Conservation (phyloP, 2,113 vertebrate genomes). For the Polypterus bichir region DNA sequence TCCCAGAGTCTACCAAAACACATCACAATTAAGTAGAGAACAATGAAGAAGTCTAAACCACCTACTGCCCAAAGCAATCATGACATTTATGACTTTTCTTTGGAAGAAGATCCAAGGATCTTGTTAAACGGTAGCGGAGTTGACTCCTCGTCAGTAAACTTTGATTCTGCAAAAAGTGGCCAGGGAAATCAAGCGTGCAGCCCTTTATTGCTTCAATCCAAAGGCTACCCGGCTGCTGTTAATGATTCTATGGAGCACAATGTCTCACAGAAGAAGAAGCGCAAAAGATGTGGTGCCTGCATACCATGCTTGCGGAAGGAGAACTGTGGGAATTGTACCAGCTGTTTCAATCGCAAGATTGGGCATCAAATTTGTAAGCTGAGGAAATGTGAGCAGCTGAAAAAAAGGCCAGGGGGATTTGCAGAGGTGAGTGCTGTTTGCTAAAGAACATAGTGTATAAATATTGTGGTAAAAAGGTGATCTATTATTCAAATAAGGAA, state of each 20-base stretch:
- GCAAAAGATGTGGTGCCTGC: conserved; percentile 67
- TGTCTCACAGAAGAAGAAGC: conserved; percentile 48
- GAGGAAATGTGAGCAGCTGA: conserved; percentile 68
- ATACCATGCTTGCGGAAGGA: conserved; percentile 58
- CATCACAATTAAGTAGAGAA: conserved; percentile 4
- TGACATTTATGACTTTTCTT: conserved; percentile 32
- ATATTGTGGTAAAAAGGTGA: no score
- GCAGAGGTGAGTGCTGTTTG: conserved; percentile 25
- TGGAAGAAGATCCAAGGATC: conserved; percentile 27
- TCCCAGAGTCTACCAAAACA: conserved; percentile 33
- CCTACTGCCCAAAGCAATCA: conserved; percentile 8
- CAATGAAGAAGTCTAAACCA: conserved; percentile 11
- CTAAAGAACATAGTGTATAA: no score
- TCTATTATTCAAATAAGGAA: no score
- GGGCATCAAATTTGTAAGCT: conserved; percentile 78
- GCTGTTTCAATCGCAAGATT: conserved; percentile 69
- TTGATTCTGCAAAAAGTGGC: conserved; percentile 45
- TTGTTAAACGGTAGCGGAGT: conserved; percentile 15
- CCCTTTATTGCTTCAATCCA: conserved; percentile 18
- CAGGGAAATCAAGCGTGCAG: conserved; percentile 48
- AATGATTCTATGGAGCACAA: conserved; percentile 21
- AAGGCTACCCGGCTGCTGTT: conserved; percentile 9
- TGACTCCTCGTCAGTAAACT: conserved; percentile 37
- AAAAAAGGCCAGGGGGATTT: conserved; percentile 40
- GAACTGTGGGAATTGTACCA: conserved; percentile 69